These are phyloP conservation scores for Drosophila peninsularis DNA, from an alignment of 2,888 invertebrate species.

Conservation along the genomic window DNA sequence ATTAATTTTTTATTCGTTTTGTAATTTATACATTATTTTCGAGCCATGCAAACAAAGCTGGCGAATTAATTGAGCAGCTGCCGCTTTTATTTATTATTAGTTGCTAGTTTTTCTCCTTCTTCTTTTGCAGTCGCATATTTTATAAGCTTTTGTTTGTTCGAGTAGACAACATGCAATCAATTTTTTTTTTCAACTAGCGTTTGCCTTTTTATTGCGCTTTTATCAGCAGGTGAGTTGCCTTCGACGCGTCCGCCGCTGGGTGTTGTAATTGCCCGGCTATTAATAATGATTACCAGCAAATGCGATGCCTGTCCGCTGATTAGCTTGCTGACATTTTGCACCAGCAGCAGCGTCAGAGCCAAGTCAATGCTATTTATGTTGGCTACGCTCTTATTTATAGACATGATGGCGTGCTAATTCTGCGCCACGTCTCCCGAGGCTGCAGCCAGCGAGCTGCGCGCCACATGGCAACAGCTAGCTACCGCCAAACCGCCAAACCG, in stretches of 20 bases:
- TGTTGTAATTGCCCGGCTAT: constrained; percentile 73
- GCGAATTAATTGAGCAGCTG: constrained; percentile 72
- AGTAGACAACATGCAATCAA: constrained; percentile 53
- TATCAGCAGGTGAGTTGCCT: constrained; percentile 52
- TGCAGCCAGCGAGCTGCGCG: constrained; percentile 30
- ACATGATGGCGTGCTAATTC: constrained; percentile 69
- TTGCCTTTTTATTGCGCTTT: constrained; percentile 34
- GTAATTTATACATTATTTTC: constrained; percentile 67
- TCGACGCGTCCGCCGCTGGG: constrained; percentile 43
- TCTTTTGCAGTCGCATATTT: constrained; percentile 47
- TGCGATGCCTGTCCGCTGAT: constrained; percentile 68
- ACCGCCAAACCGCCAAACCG: constrained; percentile 17
- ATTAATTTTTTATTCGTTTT: constrained; percentile 29
- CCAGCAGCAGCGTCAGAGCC: constrained; percentile 15
- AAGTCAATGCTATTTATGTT: constrained; percentile 71
- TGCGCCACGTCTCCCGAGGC: constrained; percentile 57
- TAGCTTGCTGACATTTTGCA: constrained; percentile 72
- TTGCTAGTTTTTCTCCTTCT: constrained; percentile 16
- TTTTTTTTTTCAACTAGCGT: constrained; percentile 13
- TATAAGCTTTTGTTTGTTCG: constrained; percentile 63
- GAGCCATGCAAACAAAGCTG: constrained; percentile 61
- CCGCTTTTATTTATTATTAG: constrained; percentile 61
- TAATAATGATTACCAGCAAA: constrained; percentile 74
- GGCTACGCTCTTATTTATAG: constrained; percentile 67
- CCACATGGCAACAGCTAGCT: constrained; percentile 36